These are phyloP conservation scores for Pararge aegeria DNA, from an alignment of 1,140 invertebrate species.

Conservation along the genomic window DNA sequence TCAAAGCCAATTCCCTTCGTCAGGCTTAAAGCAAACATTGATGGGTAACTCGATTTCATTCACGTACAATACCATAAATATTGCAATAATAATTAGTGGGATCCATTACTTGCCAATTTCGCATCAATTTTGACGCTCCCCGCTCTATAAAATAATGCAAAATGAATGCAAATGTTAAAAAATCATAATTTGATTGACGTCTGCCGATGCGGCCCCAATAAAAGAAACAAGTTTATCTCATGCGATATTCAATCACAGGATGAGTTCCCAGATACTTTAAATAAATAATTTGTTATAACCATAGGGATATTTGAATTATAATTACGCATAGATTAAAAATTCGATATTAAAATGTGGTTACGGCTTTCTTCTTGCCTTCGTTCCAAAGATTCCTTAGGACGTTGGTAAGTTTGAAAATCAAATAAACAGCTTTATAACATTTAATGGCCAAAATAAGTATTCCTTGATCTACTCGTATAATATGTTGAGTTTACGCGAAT, in stretches of 20 bases:
- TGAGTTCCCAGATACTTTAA: conserved; percentile 29
- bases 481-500: too few relatives aligned
- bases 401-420: too few relatives aligned
- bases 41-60: conserved; percentile 43
- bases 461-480: too few relatives aligned
- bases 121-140: conserved; percentile 51
- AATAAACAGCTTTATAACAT: too few relatives aligned
- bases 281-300: conserved; percentile 21
- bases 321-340: background rate
- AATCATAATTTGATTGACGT: conserved; percentile 67
- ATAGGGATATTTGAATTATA: background rate
- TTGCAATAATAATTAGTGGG: conserved; percentile 61
- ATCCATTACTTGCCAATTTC: conserved; percentile 57
- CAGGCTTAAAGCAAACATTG: conserved; percentile 45
- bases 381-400: too few relatives aligned
- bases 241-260: conserved; percentile 46
- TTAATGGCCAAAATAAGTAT: too few relatives aligned
- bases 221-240: conserved; percentile 54
- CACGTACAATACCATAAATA: conserved; percentile 39
- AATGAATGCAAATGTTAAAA: conserved; percentile 36
- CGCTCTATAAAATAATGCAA: conserved; percentile 33
- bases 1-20: conserved; percentile 61
- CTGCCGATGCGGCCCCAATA: conserved; percentile 41
- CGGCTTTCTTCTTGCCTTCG: too few relatives aligned
- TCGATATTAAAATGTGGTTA: background rate